These are phyloP conservation scores for Pterobdella sp. DNA, from an alignment of 2,888 invertebrate genomes.

Conservation along the genomic window DNA sequence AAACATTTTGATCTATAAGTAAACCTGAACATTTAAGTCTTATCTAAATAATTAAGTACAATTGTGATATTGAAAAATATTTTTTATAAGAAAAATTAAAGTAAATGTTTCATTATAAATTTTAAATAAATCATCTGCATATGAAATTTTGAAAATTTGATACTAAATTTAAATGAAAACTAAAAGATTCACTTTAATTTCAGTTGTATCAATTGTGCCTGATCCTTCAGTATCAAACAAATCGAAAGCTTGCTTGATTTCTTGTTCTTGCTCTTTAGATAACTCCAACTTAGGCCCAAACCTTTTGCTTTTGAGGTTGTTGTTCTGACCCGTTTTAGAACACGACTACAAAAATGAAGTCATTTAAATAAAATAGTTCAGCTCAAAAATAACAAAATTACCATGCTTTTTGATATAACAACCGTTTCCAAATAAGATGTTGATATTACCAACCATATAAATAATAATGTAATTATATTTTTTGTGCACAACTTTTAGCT, in stretches of 20 bases:
- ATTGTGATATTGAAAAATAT: neutral
- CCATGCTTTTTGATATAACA: too few species aligned
- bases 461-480: too few species aligned
- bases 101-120: neutral
- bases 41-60: too few species aligned
- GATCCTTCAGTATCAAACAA: conserved; percentile 81
- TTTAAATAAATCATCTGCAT: neutral
- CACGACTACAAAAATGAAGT: conserved; percentile 30
- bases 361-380: neutral
- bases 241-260: conserved; percentile 90
- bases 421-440: too few species aligned
- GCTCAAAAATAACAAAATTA: too few species aligned
- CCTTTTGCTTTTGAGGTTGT: conserved; percentile 49
- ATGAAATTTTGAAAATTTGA: neutral
- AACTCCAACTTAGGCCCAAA: conserved; percentile 59
- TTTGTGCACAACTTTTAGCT: too few species aligned
- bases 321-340: conserved; percentile 45
- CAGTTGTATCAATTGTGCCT: conserved; percentile 81
- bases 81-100: neutral
- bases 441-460: too few species aligned
- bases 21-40: neutral
- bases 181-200: conserved; percentile 65
- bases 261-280: conserved; percentile 77
- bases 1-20: neutral
- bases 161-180: neutral